phyloP scores from a whole-genome alignment of 2,888 invertebrate species.

The Caenorhabditis auriculariae region DNA sequence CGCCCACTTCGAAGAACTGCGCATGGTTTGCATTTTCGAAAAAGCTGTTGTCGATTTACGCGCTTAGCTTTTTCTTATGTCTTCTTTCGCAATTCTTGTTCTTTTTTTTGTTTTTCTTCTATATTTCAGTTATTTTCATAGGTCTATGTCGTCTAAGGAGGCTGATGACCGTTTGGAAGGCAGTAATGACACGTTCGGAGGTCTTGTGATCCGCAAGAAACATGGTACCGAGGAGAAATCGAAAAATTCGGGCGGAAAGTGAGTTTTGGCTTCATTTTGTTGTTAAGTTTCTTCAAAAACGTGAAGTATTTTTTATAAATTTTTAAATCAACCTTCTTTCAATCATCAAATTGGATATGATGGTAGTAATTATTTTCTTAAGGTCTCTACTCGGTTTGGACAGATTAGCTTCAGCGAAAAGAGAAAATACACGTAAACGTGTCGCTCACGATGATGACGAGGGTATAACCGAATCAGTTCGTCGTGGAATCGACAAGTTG shows the following conservation, averaged over 20 bases:
- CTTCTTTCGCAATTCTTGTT: too few relatives aligned
- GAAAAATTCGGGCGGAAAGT: conserved; percentile 12
- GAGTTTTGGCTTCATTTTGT: conserved; percentile 1
- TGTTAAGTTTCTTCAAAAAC: neutral
- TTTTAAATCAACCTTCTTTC: neutral
- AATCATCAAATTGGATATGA: neutral
- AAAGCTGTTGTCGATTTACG: too few relatives aligned
- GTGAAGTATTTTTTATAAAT: neutral
- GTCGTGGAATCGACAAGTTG: conserved; percentile 46
- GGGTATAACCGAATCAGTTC: conserved; percentile 46
- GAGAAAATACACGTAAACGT: conserved; percentile 36
- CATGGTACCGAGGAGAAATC: conserved; percentile 6
- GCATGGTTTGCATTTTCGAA: too few relatives aligned
- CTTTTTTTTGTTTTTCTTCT: neutral
- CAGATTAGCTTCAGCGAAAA: conserved; percentile 64
- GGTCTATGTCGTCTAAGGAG: neutral
- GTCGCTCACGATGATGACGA: conserved; percentile 38
- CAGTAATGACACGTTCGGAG: conserved; percentile 31
- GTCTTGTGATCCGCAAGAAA: conserved; percentile 35
- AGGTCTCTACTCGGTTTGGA: conserved; percentile 66
- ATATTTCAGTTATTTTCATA: neutral
- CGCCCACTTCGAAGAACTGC: too few relatives aligned
- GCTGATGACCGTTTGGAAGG: conserved; percentile 49
- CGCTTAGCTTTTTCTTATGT: too few relatives aligned
- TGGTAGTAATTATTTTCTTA: conserved; percentile 5